Conservation (phyloP, 2,113 vertebrate genomes). For the Dipodomys spectabilis region DNA sequence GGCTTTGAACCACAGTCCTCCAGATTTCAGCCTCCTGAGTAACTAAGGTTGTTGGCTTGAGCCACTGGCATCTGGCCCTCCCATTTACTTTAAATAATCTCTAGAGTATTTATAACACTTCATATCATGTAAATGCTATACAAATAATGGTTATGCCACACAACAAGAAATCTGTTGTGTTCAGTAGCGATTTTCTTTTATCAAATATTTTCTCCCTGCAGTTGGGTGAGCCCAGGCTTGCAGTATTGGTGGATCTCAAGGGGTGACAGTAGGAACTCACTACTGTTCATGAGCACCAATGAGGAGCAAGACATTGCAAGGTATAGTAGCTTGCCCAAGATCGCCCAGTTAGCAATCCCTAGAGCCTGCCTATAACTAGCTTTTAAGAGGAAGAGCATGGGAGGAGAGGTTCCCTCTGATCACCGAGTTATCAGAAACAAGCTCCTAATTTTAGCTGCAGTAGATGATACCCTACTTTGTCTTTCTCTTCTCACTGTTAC, state of each 20-base stretch:
- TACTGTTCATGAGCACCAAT: fast-evolving
- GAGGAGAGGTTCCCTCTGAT: neutral
- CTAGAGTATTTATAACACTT: neutral
- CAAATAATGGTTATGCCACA: neutral
- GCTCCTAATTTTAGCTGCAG: neutral
- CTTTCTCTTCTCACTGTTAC: neutral
- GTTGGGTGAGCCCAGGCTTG: neutral
- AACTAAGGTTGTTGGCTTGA: no score
- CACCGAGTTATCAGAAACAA: neutral
- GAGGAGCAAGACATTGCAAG: neutral
- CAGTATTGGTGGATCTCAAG: no score
- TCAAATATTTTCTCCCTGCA: neutral
- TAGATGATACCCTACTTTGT: neutral
- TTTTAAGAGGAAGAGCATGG: neutral
- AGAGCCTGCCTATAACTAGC: neutral
- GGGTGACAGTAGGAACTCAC: neutral
- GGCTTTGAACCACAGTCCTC: no score
- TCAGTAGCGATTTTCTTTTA: neutral
- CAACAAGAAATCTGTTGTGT: neutral
- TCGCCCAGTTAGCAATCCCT: neutral
- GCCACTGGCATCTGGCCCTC: neutral
- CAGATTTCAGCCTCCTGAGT: no score
- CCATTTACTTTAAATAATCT: no score
- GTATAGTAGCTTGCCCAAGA: neutral
- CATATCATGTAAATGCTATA: neutral